These are phyloP conservation scores for Lonchura striata DNA, from an alignment of 2,113 vertebrate species.

Conservation along the genomic window DNA sequence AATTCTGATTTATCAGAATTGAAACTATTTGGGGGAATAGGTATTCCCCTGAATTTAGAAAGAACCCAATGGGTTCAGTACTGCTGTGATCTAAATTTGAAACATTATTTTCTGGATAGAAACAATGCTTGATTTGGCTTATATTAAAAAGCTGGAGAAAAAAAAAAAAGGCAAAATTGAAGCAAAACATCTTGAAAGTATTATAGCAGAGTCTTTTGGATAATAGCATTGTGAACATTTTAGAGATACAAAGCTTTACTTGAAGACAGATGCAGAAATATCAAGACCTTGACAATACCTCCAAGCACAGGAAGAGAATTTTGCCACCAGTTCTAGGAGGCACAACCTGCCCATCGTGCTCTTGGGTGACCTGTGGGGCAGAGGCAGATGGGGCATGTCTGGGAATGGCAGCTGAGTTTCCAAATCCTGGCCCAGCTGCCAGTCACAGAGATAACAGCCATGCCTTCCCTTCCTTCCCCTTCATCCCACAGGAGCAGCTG, in stretches of 20 bases:
- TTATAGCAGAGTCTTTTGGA: conserved; percentile 33
- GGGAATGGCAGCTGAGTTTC: not conserved
- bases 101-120: conserved; percentile 1
- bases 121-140: conserved; percentile 12
- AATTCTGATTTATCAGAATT: not conserved
- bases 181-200: conserved; percentile 53
- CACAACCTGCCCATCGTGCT: not conserved
- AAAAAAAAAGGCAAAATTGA: not conserved
- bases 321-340: not conserved
- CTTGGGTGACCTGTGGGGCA: not conserved
- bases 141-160: conserved; percentile 11
- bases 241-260: conserved; percentile 13
- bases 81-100: conserved; percentile 11
- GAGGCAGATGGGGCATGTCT: not conserved
- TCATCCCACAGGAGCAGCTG: not conserved
- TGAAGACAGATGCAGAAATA: conserved; percentile 31
- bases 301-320: not conserved
- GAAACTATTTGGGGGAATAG: not conserved
- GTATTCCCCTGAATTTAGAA: not conserved
- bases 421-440: not conserved
- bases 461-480: not conserved
- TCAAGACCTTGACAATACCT: not conserved
- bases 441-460: fast-evolving
- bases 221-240: conserved; percentile 5
- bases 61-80: not conserved